Base-by-base conservation (phyloP, 2,888 invertebrate genomes). In the Dichetophora obliterata region DNA sequence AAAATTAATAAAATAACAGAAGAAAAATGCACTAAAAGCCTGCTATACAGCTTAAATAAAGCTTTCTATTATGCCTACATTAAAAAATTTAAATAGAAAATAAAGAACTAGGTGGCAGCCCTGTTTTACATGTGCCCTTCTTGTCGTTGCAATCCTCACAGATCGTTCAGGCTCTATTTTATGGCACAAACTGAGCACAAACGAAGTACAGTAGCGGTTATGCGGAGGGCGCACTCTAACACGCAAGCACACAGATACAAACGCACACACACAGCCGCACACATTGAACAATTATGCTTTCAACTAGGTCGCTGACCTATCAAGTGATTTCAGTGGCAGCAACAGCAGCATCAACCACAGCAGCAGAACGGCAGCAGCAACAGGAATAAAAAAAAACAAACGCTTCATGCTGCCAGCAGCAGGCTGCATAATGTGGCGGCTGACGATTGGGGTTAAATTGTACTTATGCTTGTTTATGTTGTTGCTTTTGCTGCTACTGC, bases 261-360 rank as follows among this genome's bases (percentile, higher is more conserved):
- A 37, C 24, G 72, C 73, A 31, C 66, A 68, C 52, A n/a, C 43
- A 57, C 71, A 77, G 68, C 78, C 75, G 74, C 77, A 76, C 80
- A 78, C 78, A 76, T 80, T 78, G 76, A 81, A 80, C 81, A 81
- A 81, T 81, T 81, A 81, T 80, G 79, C 80, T 80, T 79, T 80
- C 81, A 81, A 86, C 82, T 86, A 82, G 87, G 87, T 87, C 87
- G 86, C 85, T 87, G 87, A 87, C 87, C 87, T 87, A 87, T 86
- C 87, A 87, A 87, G 88, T 87, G 86, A 82, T 82, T 82, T 80
- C 75, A 81, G 79, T 78, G 78, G 76, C 79, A 78, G 75, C 79
- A 76, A 43, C 76, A 70, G 65, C 63, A 72, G 34, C 73, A 78
- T 54, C 69, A 78, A 5, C 77, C 63, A 61, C 68, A 61, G 72